Conservation (phyloP, 2,797 vertebrate genomes). For the Myiotriccus ornatus region DNA sequence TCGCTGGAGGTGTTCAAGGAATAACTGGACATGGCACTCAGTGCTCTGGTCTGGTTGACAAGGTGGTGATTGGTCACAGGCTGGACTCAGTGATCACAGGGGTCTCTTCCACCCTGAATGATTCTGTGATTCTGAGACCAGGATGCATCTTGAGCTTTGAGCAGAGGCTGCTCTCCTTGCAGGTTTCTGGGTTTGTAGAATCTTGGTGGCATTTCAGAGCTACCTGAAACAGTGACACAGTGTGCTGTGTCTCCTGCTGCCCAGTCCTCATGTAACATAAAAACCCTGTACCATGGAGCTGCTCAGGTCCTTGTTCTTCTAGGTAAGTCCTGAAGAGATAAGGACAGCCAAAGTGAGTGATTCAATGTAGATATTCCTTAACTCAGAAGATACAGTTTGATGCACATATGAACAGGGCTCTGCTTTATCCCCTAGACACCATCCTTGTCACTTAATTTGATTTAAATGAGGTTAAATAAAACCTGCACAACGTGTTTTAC, state of each 20-base stretch:
- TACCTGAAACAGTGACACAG: not conserved
- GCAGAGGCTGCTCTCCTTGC: not conserved
- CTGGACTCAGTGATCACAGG: not conserved
- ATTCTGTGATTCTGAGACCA: not conserved
- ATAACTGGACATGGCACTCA: not conserved
- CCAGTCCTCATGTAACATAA: accelerated
- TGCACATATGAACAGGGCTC: not conserved
- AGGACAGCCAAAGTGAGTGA: not conserved
- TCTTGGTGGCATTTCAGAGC: not conserved
- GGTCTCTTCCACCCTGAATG: not conserved
- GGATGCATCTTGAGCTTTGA: not conserved
- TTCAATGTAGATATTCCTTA: not conserved
- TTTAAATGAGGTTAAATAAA: conserved; percentile 19
- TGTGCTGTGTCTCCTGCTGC: not conserved
- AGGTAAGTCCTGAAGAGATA: not conserved
- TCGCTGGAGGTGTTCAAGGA: not conserved
- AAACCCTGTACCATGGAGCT: not conserved
- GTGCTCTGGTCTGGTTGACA: not conserved
- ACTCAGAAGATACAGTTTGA: not conserved
- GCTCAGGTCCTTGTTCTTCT: not conserved
- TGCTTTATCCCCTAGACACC: not conserved
- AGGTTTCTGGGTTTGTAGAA: not conserved
- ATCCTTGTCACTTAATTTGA: not conserved
- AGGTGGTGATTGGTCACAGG: not conserved
- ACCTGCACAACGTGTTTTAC: not conserved